A percentile compares a stretch with the other conserved stretches of the same genome.
Evolutionary conservation across 2,888 invertebrate species (phyloP).

Genomic region (Scelioninae gen. 1): DNA sequence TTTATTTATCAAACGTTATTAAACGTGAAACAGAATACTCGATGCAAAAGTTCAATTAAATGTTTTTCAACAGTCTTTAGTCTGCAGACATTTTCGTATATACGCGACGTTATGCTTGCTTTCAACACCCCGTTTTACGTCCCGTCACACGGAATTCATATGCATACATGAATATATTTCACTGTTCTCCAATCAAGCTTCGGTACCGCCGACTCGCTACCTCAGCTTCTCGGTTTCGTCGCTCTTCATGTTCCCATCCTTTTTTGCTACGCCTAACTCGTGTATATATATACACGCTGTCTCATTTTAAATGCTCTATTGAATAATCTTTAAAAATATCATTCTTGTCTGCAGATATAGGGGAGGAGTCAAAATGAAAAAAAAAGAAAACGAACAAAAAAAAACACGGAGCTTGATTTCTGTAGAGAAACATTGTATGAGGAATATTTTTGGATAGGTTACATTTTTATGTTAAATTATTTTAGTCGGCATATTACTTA

Average conservation of each 20-base stretch:
- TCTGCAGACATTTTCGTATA: constrained; percentile 72
- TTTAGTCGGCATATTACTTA: constrained; percentile 24
- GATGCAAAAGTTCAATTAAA: constrained; percentile 67
- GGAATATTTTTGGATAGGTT: not conserved
- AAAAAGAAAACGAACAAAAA: no score
- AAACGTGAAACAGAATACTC: constrained; percentile 17
- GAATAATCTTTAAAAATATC: constrained; percentile 45
- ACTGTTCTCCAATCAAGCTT: constrained; percentile 81
- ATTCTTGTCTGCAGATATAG: constrained; percentile 3
- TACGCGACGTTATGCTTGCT: constrained; percentile 70
- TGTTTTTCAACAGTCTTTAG: constrained; percentile 69
- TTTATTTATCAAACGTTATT: constrained; percentile 48
- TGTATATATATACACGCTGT: constrained; percentile 51
- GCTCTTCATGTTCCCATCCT: constrained; percentile 47
- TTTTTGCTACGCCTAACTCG: constrained; percentile 51
- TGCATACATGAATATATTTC: constrained; percentile 84
- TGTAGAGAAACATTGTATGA: not conserved
- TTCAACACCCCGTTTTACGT: constrained; percentile 67
- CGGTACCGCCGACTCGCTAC: constrained; percentile 60
- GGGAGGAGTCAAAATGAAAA: no score
- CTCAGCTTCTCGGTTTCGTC: constrained; percentile 60
- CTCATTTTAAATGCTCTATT: constrained; percentile 69
- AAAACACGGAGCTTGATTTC: no score
- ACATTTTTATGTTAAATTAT: constrained; percentile 20
- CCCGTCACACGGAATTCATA: constrained; percentile 80